Evolutionary conservation across 2,797 vertebrate genomes (phyloP).

Genomic region (Eulemur rubriventer): DNA sequence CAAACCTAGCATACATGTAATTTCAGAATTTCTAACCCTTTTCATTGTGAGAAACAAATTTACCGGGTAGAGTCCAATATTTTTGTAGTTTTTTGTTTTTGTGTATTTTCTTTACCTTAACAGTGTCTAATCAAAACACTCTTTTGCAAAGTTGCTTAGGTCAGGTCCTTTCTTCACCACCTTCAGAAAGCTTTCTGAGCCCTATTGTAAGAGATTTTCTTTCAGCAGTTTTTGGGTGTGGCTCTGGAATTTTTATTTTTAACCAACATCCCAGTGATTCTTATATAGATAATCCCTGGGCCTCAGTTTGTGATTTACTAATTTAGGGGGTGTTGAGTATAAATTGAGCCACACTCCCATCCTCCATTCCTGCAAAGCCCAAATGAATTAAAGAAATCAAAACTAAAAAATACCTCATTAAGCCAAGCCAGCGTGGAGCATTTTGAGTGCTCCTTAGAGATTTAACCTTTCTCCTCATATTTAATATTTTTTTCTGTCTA

Average conservation of each 20-base stretch:
- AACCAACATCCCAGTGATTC: neutral
- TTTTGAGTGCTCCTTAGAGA: neutral
- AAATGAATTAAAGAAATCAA: conserved; percentile 13
- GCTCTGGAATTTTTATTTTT: conserved; percentile 26
- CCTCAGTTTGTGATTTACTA: conserved; percentile 2
- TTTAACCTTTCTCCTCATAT: neutral
- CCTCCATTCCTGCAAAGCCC: neutral
- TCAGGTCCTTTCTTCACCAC: neutral
- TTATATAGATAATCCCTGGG: neutral
- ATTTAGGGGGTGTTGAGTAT: neutral
- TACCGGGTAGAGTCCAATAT: neutral
- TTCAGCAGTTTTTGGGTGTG: neutral
- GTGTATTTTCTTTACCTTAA: neutral
- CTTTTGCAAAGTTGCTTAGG: neutral
- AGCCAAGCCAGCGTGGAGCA: neutral
- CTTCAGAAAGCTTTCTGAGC: conserved; percentile 1
- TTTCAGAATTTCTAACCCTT: neutral
- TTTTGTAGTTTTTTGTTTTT: neutral
- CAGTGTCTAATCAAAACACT: neutral
- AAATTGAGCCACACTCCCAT: neutral
- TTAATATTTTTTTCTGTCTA: conserved; percentile 6
- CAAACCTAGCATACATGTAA: neutral
- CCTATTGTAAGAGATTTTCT: neutral
- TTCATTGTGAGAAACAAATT: conserved; percentile 14
- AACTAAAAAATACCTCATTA: neutral